Evolutionary conservation across 2,113 vertebrate species (phyloP), one percentile per base, ranked within the genome.

Genomic region (Stercorarius parasiticus): DNA sequence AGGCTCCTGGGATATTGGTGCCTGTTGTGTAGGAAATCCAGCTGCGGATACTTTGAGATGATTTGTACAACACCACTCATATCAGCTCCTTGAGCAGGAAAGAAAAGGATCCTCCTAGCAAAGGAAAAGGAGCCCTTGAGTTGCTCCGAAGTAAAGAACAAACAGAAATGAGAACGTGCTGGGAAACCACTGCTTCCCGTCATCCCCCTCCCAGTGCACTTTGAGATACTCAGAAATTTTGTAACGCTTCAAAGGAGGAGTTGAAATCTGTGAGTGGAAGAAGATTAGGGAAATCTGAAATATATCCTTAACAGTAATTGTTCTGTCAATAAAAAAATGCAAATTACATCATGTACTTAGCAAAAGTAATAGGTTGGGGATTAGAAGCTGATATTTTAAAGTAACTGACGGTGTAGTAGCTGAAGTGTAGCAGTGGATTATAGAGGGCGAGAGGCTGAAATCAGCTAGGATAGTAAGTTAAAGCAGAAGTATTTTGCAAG

Each of bases 251-350:
- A 93, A 91, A 96, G 83, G 30, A 74, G 72, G 55, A 88, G 65
- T 58, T 86, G 61, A 87, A 84, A 95, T 86, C 70, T 73, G 10
- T 64, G 70, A 80, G 85, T 58, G 25, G 55, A 94, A 91, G 81
- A 79, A n/a, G 94, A 96, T 92, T 93, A 96, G 65, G 66, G 83
- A 95, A 95, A 95, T 97, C 67, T 86, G 86, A 85, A 92, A 53
- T 93, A 90, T 73, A 87, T 88, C 65, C 90, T 78, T 91, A 91
- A 67, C 40, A 85, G 42, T 94, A 92, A 92, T 93, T 76, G 47
- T 95, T 95, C 92, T 88, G 81, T 76, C 86, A 86, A 59, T 85
- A 77, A 70, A 69, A 81, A 84, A 81, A 92, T 77, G 77, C 66
- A 93, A 96, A 96, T 86, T 81, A 49, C 11, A 86, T 90, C 55